Evolutionary conservation across 1,140 invertebrate species (phyloP), one percentile per base, ranked within the genome.

Genomic region (Drosophila teissieri): DNA sequence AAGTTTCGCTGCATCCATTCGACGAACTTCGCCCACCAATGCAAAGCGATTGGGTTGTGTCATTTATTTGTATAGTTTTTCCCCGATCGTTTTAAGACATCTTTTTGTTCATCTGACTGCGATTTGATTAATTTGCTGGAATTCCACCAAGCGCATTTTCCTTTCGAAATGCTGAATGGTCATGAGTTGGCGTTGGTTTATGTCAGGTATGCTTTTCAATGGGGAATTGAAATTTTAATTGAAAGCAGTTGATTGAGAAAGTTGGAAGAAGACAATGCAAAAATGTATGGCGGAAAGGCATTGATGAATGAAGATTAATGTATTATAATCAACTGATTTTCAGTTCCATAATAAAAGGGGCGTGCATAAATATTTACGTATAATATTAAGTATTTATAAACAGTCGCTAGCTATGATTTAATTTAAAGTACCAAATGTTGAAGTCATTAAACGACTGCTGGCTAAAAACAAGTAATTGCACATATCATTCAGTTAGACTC

Each of bases 1-100:
- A 78, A 82, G 74, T 77, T 77, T 42, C 34, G 40, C 60, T 73
- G 72, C 72, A 76, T 76, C 48, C 57, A 74, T 42, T 62, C 51
- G 57, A 51, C 51, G 57, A 51, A 65, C 61, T 67, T 75, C 72
- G 62, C 73, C 73, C 73, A 75, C 73, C 57, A 72, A 46, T 55
- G 54, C 36, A 37, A 49, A 39, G 22, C 42, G 37, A 70, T 49
- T 74, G 49, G 44, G 40, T 74, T 74, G 37, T 76, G 73, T 68
- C 74, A 69, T 77, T 77, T 68, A 40, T 39, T 65, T 67, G 42
- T 68, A 44, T 68, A 68, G 44, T 44, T 58, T 56, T 75, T 45
- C 56, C 8, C 53, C 46, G 37, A 54, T 52, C 51, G 15, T 53
- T 68, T 45, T 68, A 68, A 52, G 56, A 54, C 64, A 22, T 31